A percentile compares a stretch with the other conserved stretches of the same genome.
These are phyloP conservation scores for Nudaria mundana DNA, from an alignment of 2,888 invertebrate genomes.

Conservation along the genomic window DNA sequence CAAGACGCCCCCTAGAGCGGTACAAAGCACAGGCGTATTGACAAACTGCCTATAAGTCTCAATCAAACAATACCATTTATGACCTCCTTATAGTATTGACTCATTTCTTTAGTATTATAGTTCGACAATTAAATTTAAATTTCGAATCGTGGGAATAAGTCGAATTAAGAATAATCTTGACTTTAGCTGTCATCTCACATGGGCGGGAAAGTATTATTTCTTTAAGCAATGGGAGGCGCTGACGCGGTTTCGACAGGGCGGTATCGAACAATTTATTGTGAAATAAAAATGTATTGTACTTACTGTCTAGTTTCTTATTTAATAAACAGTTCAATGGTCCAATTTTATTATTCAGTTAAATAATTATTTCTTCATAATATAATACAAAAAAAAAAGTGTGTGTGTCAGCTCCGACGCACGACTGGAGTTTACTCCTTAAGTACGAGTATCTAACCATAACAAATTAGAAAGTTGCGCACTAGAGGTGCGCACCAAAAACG, in stretches of 20 bases:
- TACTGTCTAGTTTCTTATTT: no score
- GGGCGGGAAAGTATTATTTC: constrained; percentile 54
- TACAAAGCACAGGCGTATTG: constrained; percentile 62
- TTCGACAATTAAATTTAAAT: constrained; percentile 75
- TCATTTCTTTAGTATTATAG: constrained; percentile 74
- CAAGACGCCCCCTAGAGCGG: constrained; percentile 54
- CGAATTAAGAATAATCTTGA: constrained; percentile 68
- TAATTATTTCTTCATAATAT: no score
- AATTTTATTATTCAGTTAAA: constrained; percentile 17
- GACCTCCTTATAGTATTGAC: constrained; percentile 71
- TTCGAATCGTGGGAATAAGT: constrained; percentile 70
- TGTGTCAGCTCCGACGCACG: no score
- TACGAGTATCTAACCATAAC: no score
- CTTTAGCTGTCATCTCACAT: constrained; percentile 62
- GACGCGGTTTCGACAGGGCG: constrained; percentile 48
- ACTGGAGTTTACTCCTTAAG: no score
- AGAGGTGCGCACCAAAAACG: no score
- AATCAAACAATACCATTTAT: constrained; percentile 69
- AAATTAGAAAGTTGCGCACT: no score
- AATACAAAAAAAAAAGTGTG: no score
- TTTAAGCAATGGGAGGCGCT: constrained; percentile 44
- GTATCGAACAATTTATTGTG: constrained; percentile 40
- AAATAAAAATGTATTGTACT: constrained; percentile 29
- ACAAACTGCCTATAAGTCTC: constrained; percentile 77
- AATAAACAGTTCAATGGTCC: no score